Evolutionary conservation across 2,888 invertebrate species (phyloP), one percentile per base, ranked within the genome.

Genomic region (Augiades crinisus): DNA sequence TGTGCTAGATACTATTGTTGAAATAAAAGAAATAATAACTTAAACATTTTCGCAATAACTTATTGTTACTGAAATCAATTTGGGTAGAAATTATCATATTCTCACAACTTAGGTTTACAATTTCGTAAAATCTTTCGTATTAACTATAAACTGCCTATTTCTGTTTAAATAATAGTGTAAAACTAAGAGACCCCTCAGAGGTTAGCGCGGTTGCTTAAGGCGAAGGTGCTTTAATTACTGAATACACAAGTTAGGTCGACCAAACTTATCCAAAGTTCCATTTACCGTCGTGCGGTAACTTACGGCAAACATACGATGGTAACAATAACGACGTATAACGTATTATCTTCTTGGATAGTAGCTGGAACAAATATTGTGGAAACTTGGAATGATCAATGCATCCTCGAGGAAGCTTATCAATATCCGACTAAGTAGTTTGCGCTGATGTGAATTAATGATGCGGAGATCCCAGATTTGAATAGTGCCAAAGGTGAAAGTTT

Each of bases 331-430:
- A 17, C n/a, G 14, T 21, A 40, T 14, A 45, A 22, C 22, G 19
- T 30, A 43, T 27, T n/a, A 40, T 7, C 27, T 36, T 36, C 31
- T 22, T 21, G 22, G 34, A 13, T 50, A 8, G 17, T 30, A 27
- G 16, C n/a, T 14, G 19, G 27, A 44, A 34, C 19, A 36, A 21
- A 30, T 27, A 66, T 72, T 68, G 71, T 68, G 65, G 69, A 70
- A 65, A 62, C 57, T 61, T 60, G 54, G 59, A 63, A 67, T 75
- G 72, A 75, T 74, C 72, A 67, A 74, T 74, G 67, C 65, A 67
- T 65, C 57, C 65, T 63, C 43, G 60, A 65, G 64, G 62, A 62
- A 47, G 40, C 40, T 47, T 41, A 34, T 34, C 41, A 41, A 41
- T 36, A 36, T 14, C 34, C 21, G 10, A 38, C 31, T 41, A 49